Evolutionary conservation across 35 echinoderm and acorn worm genomes (phyloP).

Genomic region (Heliocidaris tuberculata): DNA sequence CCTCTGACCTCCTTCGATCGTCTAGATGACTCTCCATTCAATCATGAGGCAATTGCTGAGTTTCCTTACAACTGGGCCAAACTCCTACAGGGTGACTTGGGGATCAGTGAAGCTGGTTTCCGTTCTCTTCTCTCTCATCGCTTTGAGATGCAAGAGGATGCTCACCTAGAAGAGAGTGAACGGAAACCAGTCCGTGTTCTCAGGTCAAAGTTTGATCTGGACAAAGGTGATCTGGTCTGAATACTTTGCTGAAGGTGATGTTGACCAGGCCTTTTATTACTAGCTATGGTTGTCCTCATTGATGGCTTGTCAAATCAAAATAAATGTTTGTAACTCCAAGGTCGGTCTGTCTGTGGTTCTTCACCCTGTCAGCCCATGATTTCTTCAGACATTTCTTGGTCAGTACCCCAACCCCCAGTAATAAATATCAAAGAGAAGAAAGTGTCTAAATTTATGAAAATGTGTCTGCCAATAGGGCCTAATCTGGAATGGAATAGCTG

Average conservation of each 20-base stretch:
- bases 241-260: background rate
- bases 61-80: constrained; percentile 67
- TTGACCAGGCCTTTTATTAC: background rate
- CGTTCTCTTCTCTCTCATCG: constrained; percentile 85
- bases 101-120: constrained; percentile 83
- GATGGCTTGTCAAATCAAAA: too few relatives aligned
- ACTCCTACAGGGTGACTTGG: constrained; percentile 74
- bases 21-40: constrained; percentile 59
- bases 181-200: constrained; percentile 77
- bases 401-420: too few relatives aligned
- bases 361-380: too few relatives aligned
- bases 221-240: constrained; percentile 79
- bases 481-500: too few relatives aligned
- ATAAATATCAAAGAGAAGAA: too few relatives aligned
- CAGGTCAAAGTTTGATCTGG: constrained; percentile 78
- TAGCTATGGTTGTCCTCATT: too few relatives aligned
- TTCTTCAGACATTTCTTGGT: too few relatives aligned
- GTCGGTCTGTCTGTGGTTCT: too few relatives aligned
- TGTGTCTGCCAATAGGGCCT: too few relatives aligned
- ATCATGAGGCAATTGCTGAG: constrained; percentile 55
- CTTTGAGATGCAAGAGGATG: constrained; percentile 92
- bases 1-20: constrained; percentile 60
- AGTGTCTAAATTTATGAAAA: too few relatives aligned
- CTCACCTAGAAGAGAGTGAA: constrained; percentile 77
- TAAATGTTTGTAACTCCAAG: too few relatives aligned